Base-by-base conservation (phyloP, 2,113 vertebrate genomes). In the Pluvianellus socialis region DNA sequence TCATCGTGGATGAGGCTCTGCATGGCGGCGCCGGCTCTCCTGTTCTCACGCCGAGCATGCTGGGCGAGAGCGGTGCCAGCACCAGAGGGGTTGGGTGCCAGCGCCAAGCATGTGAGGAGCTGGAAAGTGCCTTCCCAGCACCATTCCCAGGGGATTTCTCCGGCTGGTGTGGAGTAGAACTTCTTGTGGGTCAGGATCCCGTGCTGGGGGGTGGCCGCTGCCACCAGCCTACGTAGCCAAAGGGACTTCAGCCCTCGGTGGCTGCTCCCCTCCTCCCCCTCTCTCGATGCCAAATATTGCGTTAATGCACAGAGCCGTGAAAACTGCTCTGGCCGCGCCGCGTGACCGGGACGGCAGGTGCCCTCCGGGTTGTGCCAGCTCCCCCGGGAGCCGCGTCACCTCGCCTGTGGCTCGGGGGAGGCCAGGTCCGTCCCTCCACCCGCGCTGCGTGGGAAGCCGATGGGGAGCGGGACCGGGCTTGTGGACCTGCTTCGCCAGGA, bases 371-470 rank as follows among this genome's bases (percentile, higher is more conserved):
- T 28, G 53, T 86, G 93, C 89, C 94, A 93, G 91, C 67, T 93
- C 47, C 50, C 74, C 53, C 0, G 1, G 83, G 45, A 28, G 5
- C 74, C 58, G 81, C 28, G 18, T 58, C 85, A 81, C 94, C 66
- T 23, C 15, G 6, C 30, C 7, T 1, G 9, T 5, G 6, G 30
- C 49, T 50, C 49, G 12, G 49, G 49, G 49, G 49, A 50, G 49
- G 22, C 12, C 49, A 12, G 11, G 1, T 42, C 76, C 2, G 6
- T 30, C 55, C 81, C 27, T 56, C 26, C 15, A 7, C 22, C 27
- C 9, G 0, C 0, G 3, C 61, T 50, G 32, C 17, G 0, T 4
- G 7, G 44, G n/a, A 21, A 67, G 27, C 70, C 6, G 7, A 3
- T 14, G 42, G 42, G 56, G 53, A 77, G 15, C 0, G 2, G 61